phyloP scores from a whole-genome alignment of 2,888 invertebrate species.

The Leptinotarsa haldemani region DNA sequence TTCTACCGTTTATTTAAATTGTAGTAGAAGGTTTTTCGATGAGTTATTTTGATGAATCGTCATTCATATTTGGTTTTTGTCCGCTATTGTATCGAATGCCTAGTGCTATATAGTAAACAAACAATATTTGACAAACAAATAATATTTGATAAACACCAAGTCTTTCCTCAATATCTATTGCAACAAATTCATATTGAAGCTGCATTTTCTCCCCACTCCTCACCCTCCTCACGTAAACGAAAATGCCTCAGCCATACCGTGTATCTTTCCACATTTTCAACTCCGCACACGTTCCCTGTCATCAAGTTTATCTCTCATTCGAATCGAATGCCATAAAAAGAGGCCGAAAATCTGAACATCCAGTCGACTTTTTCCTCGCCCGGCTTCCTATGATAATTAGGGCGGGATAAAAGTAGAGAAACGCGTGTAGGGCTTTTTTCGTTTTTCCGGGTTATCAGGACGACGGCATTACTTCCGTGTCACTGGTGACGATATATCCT shows the following conservation, averaged over 20 bases:
- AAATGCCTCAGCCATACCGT: background rate
- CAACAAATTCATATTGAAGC: too few species aligned
- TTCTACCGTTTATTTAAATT: too few species aligned
- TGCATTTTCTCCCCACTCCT: too few species aligned
- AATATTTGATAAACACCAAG: too few species aligned
- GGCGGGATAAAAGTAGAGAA: slow-evolving; percentile 19
- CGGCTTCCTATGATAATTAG: slow-evolving; percentile 23
- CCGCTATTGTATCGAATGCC: too few species aligned
- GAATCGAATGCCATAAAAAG: slow-evolving; percentile 24
- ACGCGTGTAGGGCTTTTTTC: slow-evolving; percentile 25
- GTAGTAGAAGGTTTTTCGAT: too few species aligned
- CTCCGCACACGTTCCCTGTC: background rate
- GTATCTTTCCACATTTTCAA: background rate
- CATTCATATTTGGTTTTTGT: too few species aligned
- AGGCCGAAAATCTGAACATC: slow-evolving; percentile 15
- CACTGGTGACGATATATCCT: slow-evolving; percentile 53
- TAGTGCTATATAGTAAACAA: too few species aligned
- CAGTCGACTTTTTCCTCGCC: slow-evolving; percentile 14
- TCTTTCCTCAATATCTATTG: too few species aligned
- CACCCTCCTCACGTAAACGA: too few species aligned
- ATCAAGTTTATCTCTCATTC: slow-evolving; percentile 19
- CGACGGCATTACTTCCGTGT: slow-evolving; percentile 52
- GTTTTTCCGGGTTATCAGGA: slow-evolving; percentile 44
- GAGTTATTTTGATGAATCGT: too few species aligned
- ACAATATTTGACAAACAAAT: too few species aligned